Percentiles rank a stretch among this genome's conserved stretches.
Conservation (phyloP, 2,797 vertebrate species). For the Dromococcyx pavoninus region DNA sequence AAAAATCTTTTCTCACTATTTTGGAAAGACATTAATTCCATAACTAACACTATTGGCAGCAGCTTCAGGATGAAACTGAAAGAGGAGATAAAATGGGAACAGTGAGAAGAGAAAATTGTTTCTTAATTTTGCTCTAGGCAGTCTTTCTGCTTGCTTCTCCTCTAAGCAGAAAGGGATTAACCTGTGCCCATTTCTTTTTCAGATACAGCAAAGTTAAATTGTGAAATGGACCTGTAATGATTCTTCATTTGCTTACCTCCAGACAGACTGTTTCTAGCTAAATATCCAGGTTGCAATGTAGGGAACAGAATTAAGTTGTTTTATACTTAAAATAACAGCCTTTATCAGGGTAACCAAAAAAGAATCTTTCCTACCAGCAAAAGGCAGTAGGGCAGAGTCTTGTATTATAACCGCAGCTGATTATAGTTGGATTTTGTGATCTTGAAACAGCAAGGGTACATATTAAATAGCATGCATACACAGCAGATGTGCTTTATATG, state of each 20-base stretch:
- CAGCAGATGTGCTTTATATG: neutral
- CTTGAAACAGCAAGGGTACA: neutral
- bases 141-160: neutral
- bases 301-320: neutral
- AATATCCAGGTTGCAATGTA: neutral
- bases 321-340: neutral
- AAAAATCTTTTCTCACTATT: slow-evolving; percentile 29
- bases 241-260: neutral
- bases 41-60: neutral
- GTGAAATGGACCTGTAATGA: neutral
- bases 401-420: neutral
- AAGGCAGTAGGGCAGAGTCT: neutral
- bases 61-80: slow-evolving; percentile 25
- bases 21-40: slow-evolving; percentile 46
- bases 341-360: neutral
- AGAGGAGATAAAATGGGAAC: slow-evolving; percentile 41
- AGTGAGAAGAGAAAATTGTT: slow-evolving; percentile 29
- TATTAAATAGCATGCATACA: neutral
- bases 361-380: neutral
- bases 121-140: slow-evolving; percentile 34
- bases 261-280: neutral
- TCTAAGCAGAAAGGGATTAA: neutral
- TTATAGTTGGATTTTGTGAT: neutral
- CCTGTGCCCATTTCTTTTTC: neutral
- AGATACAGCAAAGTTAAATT: neutral